A percentile compares a stretch with the other conserved stretches of the same genome.
These are phyloP conservation scores for Colletes collaris DNA, from an alignment of 2,888 invertebrate species.

Conservation along the genomic window DNA sequence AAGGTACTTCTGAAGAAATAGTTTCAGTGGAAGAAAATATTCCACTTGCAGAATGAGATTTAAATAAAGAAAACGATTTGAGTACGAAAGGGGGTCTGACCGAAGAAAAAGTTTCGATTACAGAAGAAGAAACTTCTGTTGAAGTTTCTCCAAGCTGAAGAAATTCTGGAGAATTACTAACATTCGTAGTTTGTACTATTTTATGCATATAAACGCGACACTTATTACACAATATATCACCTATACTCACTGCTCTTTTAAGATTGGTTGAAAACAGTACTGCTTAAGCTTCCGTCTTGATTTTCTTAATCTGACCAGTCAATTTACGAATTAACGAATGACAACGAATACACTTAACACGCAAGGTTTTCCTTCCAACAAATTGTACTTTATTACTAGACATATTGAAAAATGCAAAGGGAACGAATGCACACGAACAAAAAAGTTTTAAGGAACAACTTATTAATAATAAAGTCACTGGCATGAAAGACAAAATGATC, in stretches of 20 bases:
- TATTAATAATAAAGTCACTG: too few species aligned
- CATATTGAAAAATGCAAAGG: background rate
- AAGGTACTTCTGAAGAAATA: background rate
- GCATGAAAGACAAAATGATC: too few species aligned
- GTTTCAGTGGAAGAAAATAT: background rate
- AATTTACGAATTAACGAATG: background rate
- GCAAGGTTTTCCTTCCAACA: conserved; percentile 2
- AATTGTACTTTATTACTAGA: background rate
- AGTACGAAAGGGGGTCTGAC: background rate
- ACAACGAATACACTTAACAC: background rate
- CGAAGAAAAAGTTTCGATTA: background rate
- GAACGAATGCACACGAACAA: background rate
- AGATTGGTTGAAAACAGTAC: background rate
- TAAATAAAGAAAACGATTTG: background rate
- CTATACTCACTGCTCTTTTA: background rate
- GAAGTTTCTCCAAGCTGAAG: background rate
- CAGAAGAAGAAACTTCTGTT: background rate
- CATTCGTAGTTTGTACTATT: background rate
- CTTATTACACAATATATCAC: too few species aligned
- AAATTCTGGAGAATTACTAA: background rate
- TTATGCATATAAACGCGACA: background rate
- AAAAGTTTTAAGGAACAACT: background rate
- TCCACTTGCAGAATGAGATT: background rate
- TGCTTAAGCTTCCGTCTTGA: background rate
- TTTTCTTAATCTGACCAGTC: background rate